Evolutionary conservation across 2,888 invertebrate genomes (phyloP), one percentile per base, ranked within the genome.

Genomic region (Drosophila paranaensis): DNA sequence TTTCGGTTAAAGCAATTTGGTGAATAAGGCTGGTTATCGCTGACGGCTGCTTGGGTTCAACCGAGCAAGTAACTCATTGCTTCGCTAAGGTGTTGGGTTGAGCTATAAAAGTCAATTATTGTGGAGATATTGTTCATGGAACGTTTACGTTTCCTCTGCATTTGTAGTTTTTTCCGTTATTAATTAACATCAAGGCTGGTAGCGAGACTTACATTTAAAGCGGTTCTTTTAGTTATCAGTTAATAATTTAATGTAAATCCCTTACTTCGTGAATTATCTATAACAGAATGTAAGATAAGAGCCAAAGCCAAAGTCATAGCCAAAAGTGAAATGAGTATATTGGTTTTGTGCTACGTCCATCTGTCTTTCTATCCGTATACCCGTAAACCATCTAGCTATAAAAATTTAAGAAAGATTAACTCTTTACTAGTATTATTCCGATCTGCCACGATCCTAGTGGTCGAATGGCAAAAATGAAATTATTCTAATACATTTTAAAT

Each of bases 1-100:
- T 89, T 88, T 89, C 74, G 70, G 82, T 78, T 82, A 79, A 71
- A 79, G 78, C 79, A 83, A 82, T 83, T 82, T 87, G 79, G 72
- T 73, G 77, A 81, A 81, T 79, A 85, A 78, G 78, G 79, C 79
- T 81, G 78, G 78, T 74, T 73, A 80, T 74, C 80, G 82, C 81
- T 85, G 81, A 82, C 79, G 82, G 85, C 85, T 83, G 81, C 82
- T 82, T 79, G 72, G 74, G 68, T 77, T 80, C 70, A 76, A 77
- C 56, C 73, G 55, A 30, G 40, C 74, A 71, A 79, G 75, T 66
- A 77, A 74, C 78, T 81, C 79, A 53, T 79, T 82, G 75, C 78
- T 55, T 79, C 70, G 63, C 77, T 74, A 77, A 82, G 80, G 86
- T 87, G 88, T 89, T 83, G 85, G 81, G 78, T 79, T 87, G 82